Evolutionary conservation across 2,113 vertebrate genomes (phyloP).

Genomic region (Syngnathus scovelli): DNA sequence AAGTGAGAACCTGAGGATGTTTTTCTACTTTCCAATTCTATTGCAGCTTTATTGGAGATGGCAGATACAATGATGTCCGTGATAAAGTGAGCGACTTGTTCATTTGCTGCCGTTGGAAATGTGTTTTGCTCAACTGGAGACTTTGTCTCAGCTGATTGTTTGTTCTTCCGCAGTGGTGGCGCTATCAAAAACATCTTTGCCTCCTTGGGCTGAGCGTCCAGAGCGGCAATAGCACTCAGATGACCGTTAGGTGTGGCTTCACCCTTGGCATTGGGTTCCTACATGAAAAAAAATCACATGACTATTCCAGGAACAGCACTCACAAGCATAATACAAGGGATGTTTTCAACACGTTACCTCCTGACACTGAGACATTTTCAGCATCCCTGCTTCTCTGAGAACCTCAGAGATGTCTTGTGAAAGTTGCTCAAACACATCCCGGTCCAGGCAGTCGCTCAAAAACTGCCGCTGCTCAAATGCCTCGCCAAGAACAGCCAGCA

Average conservation of each 20-base stretch:
- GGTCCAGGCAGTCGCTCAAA: slow-evolving; percentile 55
- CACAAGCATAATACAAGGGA: no score
- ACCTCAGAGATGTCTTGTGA: slow-evolving; percentile 46
- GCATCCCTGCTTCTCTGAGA: slow-evolving; percentile 37
- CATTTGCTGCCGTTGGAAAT: slow-evolving; percentile 4
- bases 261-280: slow-evolving; percentile 50
- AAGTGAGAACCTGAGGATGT: neutral
- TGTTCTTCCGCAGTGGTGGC: slow-evolving; percentile 50
- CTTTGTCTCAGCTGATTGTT: slow-evolving; percentile 25
- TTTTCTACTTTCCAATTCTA: neutral
- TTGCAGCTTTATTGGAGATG: neutral
- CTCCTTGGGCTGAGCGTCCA: slow-evolving; percentile 5
- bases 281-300: slow-evolving; percentile 3
- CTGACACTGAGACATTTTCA: slow-evolving; percentile 31
- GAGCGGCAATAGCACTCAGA: neutral
- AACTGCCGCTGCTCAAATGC: slow-evolving; percentile 59
- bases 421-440: slow-evolving; percentile 50
- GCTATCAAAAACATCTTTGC: slow-evolving; percentile 28
- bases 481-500: slow-evolving; percentile 49
- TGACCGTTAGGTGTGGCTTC: slow-evolving; percentile 32
- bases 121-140: neutral
- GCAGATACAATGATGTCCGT: neutral
- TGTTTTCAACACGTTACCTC: slow-evolving; percentile 46
- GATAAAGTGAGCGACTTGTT: neutral
- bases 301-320: neutral